Percentiles rank a stretch among this genome's conserved stretches.
These are phyloP conservation scores for Eulemur macaco DNA, from an alignment of 2,113 vertebrate species.

Conservation along the genomic window DNA sequence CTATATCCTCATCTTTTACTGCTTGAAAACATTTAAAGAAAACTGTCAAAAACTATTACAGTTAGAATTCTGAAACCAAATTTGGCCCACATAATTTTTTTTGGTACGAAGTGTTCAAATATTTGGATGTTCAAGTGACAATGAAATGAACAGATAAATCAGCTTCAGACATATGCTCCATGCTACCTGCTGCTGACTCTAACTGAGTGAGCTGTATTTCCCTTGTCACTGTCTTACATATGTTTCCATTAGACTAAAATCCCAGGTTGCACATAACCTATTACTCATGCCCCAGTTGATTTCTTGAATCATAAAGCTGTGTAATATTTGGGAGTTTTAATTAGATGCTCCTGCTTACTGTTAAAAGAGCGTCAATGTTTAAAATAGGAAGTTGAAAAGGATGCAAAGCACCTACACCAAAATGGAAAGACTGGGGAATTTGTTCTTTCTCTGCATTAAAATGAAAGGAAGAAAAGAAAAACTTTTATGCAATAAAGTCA, in stretches of 20 bases:
- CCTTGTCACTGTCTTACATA: conserved; percentile 54
- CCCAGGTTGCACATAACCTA: conserved; percentile 52
- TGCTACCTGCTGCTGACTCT: neutral
- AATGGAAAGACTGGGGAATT: neutral
- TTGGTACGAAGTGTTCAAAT: conserved; percentile 21
- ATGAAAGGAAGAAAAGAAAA: neutral
- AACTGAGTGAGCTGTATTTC: conserved; percentile 39
- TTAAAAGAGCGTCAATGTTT: conserved; percentile 46
- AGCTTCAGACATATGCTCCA: conserved; percentile 33
- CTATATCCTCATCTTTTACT: neutral
- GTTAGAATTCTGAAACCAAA: conserved; percentile 25
- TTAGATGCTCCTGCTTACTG: conserved; percentile 54
- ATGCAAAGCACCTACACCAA: neutral
- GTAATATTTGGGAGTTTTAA: conserved; percentile 63
- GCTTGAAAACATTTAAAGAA: neutral
- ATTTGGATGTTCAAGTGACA: conserved; percentile 48
- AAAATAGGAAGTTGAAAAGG: neutral
- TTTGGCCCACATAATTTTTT: conserved; percentile 9
- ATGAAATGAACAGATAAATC: conserved; percentile 28
- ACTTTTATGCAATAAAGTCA: neutral
- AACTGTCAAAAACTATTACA: neutral
- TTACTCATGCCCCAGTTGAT: conserved; percentile 64
- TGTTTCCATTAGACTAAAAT: conserved; percentile 67
- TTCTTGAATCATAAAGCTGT: conserved; percentile 65
- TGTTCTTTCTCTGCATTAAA: conserved; percentile 8